Conservation (phyloP, 64 coral and sea anemone species). For the Actinia tenebrosa region DNA sequence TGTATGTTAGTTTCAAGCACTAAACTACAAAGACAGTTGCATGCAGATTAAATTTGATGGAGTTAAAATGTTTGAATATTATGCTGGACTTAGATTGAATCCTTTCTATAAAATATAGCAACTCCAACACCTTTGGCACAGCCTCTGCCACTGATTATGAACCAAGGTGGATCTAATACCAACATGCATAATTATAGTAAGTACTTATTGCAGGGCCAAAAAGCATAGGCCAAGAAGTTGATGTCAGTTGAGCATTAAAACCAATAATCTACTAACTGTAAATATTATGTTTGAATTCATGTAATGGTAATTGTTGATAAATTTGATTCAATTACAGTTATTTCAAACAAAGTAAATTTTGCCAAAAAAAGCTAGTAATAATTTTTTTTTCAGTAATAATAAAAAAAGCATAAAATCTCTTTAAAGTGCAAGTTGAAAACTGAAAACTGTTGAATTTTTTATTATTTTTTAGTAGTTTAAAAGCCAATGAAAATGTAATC, state of each 20-base stretch:
- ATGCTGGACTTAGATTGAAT: background rate
- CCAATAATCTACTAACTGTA: background rate
- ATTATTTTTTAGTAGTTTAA: background rate
- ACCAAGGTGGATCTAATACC: background rate
- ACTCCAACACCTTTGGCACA: background rate
- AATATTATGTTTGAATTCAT: too few species aligned
- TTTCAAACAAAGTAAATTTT: background rate
- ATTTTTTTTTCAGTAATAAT: background rate
- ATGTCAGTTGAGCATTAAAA: background rate
- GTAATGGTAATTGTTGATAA: too few species aligned
- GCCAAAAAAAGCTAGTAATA: background rate
- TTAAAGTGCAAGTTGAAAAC: too few species aligned
- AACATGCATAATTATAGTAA: background rate
- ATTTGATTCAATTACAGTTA: background rate
- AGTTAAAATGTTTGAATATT: background rate
- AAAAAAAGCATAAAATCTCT: background rate
- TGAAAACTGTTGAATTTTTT: background rate
- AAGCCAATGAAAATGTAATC: background rate
- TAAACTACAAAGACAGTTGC: background rate
- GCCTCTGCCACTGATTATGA: background rate
- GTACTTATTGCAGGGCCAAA: background rate
- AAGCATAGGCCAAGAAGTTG: background rate
- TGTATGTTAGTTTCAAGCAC: too few species aligned
- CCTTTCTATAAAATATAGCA: background rate
- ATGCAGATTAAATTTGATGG: background rate